phyloP scores from a whole-genome alignment of 2,113 vertebrate species.

The Lepidothrix coronata region DNA sequence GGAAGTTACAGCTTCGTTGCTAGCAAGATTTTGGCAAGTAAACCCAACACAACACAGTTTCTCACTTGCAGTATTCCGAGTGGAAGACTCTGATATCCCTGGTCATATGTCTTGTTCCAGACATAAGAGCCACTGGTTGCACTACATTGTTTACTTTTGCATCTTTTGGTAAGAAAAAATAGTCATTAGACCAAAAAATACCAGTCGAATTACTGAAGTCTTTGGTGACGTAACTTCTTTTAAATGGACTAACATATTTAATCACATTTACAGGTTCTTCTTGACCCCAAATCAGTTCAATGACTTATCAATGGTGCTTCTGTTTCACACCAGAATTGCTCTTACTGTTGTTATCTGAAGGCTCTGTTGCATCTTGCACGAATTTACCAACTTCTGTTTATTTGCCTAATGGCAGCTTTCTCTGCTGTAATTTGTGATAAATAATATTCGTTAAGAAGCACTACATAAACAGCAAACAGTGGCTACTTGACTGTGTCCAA shows the following conservation, averaged over 20 bases:
- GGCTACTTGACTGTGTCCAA: not conserved
- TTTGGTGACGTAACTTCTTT: not conserved
- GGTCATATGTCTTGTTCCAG: not conserved
- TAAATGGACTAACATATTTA: not conserved
- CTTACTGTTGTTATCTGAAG: not conserved
- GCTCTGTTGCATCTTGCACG: not conserved
- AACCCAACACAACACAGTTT: not conserved
- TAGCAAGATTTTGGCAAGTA: not conserved
- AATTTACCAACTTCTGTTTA: not conserved
- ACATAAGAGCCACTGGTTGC: too few species aligned
- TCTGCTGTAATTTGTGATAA: not conserved
- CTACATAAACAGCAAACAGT: not conserved
- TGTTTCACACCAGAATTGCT: not conserved
- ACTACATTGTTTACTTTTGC: not conserved
- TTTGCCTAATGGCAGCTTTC: not conserved
- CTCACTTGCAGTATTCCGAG: not conserved
- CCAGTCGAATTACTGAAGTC: not conserved
- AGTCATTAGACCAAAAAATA: fast-evolving
- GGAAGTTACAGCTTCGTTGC: fast-evolving
- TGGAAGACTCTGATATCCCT: not conserved
- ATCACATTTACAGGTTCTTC: not conserved
- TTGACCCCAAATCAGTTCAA: not conserved
- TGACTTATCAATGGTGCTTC: not conserved
- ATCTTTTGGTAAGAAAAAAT: not conserved
- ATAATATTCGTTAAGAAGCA: not conserved